Evolutionary conservation across 2,113 vertebrate genomes (phyloP).

Genomic region (Bubo blakistoni): DNA sequence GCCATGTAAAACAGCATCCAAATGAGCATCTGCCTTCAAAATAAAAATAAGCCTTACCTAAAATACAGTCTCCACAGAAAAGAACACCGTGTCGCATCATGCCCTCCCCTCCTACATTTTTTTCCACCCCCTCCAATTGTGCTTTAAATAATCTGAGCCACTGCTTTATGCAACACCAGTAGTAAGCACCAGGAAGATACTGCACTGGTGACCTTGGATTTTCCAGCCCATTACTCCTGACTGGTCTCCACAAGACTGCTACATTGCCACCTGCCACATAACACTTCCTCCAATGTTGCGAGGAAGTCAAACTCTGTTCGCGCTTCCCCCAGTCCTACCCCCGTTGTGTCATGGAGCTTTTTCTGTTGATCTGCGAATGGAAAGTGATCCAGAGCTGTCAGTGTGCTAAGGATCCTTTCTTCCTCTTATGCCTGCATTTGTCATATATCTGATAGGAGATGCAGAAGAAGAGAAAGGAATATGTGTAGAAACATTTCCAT

Average conservation of each 20-base stretch:
- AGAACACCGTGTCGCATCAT: rapidly evolving
- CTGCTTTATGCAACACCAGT: background rate
- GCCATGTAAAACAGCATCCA: background rate
- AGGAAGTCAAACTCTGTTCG: background rate
- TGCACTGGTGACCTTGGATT: conserved; percentile 52
- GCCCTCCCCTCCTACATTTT: background rate
- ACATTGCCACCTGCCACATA: conserved; percentile 46
- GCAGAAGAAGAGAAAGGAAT: background rate
- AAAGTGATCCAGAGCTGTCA: background rate
- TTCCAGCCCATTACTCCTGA: conserved; percentile 56
- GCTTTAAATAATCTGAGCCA: background rate
- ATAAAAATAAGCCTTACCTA: background rate
- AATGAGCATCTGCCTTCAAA: background rate
- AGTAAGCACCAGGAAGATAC: background rate
- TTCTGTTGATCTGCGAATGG: background rate
- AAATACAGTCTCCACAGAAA: background rate
- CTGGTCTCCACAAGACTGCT: conserved; percentile 27
- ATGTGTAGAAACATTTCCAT: background rate
- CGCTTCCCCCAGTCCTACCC: background rate
- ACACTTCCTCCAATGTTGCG: background rate
- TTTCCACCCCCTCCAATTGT: background rate
- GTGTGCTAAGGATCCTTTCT: background rate
- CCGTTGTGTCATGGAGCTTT: background rate
- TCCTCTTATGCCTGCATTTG: background rate
- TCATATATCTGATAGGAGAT: background rate